Base-by-base conservation (phyloP, 92 coral and sea anemone genomes). In the Metridium senile region DNA sequence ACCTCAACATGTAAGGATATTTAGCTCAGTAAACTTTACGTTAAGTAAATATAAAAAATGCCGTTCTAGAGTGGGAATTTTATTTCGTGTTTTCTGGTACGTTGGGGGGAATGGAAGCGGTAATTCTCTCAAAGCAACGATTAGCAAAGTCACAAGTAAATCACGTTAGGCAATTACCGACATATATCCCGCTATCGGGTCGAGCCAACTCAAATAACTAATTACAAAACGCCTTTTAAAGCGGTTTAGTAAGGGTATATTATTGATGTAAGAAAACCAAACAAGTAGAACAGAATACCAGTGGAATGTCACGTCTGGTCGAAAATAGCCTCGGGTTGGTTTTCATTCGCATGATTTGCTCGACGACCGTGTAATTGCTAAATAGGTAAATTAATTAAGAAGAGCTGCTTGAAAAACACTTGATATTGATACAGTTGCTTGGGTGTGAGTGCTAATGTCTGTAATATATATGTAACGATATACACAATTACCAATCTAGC, bases 381-480 rank as follows among this genome's bases (percentile, higher is more conserved):
- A 57, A 73, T 57, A 39, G 78, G 46, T 43, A 27, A 62, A 46
- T 73, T 73, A 73, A 73, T 73, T 57, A 63, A 30, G 6, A 63
- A 63, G 26, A 63, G 69, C 29, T 59, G 66, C 31, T 10, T 28
- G 1, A 17, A 31, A 30, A 28, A 30, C 27, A 16, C 4, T 28
- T 16, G 69, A 63, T 13, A 63, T 63, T 63, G 69, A 63, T 63
- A 28, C 39, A 63, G 16, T 28, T 11, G 28, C 45, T 31, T 63
- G 16, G 69, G 28, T 25, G 26, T 59, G 16, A 22, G 26, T 6
- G 22, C 22, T 18, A 18, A 59, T 21, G 49, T 39, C 49, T 59
- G 28, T 59, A 23, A 8, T 19, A 59, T 6, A 59, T 4, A 59
- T 20, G 65, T 16, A 7, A 59, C 22, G 2, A 59, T 22, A 23